A percentile compares a stretch with the other conserved stretches of the same genome.
These are phyloP conservation scores for Chelonus insularis DNA, from an alignment of 1,140 invertebrate species.

Conservation along the genomic window DNA sequence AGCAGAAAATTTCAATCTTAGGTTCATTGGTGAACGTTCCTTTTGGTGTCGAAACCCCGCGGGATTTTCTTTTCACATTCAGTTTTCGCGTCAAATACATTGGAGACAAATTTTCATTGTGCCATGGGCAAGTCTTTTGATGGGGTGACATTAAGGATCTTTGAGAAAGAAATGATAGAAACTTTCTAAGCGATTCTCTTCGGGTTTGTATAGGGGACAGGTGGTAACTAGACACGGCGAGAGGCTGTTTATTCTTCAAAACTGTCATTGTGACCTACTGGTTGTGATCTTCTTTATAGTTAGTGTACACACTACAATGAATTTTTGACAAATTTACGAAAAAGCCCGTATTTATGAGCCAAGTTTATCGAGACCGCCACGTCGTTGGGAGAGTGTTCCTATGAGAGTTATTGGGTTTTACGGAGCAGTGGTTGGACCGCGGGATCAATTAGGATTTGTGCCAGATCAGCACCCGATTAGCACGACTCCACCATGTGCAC, in stretches of 20 bases:
- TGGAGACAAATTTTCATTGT: constrained; percentile 60
- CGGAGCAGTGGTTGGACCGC: background rate
- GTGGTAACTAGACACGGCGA: constrained; percentile 12
- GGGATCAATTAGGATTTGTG: constrained; percentile 29
- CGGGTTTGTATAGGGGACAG: constrained; percentile 8
- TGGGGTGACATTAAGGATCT: constrained; percentile 20
- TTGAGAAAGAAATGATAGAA: constrained; percentile 22
- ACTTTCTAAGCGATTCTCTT: constrained; percentile 33
- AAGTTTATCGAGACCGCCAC: constrained; percentile 15
- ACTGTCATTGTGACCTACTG: constrained; percentile 1
- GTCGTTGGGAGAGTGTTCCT: background rate
- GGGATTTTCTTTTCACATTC: constrained; percentile 18
- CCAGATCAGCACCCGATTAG: constrained; percentile 14
- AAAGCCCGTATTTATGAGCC: constrained; percentile 31
- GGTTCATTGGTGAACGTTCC: background rate
- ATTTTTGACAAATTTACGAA: constrained; percentile 47
- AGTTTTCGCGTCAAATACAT: constrained; percentile 55
- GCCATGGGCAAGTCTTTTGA: background rate
- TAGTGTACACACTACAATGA: constrained; percentile 1
- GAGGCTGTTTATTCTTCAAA: background rate
- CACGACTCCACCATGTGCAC: background rate
- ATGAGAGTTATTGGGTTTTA: constrained; percentile 17
- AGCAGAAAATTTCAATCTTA: constrained; percentile 49
- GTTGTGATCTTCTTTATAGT: background rate
- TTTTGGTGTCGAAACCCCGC: background rate